A percentile compares a stretch with the other conserved stretches of the same genome.
phyloP scores from a whole-genome alignment of 1,140 invertebrate genomes.

The Aphis gossypii region DNA sequence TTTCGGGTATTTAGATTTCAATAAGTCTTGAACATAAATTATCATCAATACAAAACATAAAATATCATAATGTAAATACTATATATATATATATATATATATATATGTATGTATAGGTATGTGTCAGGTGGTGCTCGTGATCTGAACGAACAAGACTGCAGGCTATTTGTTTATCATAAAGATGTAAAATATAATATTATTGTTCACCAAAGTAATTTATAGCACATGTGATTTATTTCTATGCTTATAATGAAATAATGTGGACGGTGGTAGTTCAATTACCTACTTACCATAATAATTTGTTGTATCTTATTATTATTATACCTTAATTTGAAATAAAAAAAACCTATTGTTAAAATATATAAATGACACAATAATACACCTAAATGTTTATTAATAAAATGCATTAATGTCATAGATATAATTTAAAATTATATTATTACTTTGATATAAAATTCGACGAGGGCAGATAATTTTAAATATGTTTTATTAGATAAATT shows the following conservation, averaged over 20 bases:
- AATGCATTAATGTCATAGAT: neutral
- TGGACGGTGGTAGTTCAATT: neutral
- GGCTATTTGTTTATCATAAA: conserved; percentile 54
- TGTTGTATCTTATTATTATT: neutral
- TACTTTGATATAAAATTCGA: neutral
- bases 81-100: no score
- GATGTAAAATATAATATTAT: conserved; percentile 49
- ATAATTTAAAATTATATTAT: neutral
- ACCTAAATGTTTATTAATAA: neutral
- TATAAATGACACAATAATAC: neutral
- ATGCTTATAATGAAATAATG: neutral
- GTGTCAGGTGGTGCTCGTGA: neutral
- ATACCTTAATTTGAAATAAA: neutral
- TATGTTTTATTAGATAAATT: neutral
- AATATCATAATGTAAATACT: conserved; percentile 3
- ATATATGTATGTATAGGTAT: neutral
- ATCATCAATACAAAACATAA: conserved; percentile 29
- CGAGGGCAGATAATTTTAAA: no score
- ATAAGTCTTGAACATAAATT: conserved; percentile 51
- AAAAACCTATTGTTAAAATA: neutral
- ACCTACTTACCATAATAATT: neutral
- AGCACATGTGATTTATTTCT: neutral
- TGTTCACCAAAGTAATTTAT: conserved; percentile 20
- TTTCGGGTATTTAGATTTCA: conserved; percentile 45
- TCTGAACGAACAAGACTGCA: neutral